Evolutionary conservation across 2,888 invertebrate genomes (phyloP).

Genomic region (Embidobia sp.): DNA sequence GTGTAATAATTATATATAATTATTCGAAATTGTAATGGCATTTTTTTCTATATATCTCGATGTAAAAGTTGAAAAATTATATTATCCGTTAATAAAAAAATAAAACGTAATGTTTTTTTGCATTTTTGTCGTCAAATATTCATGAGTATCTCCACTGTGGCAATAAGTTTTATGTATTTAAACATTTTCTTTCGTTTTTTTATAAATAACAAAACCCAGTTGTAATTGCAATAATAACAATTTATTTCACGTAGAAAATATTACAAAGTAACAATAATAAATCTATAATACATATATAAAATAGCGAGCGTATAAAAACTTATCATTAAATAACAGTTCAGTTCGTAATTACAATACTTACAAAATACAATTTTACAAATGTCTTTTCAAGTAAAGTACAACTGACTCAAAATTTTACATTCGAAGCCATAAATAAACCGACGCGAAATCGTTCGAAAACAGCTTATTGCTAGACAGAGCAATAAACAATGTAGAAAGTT

Average conservation of each 20-base stretch:
- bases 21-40: background rate
- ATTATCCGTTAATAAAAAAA: conserved; percentile 35
- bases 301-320: conserved; percentile 9
- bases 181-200: too few relatives aligned
- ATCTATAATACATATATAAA: conserved; percentile 14
- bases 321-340: conserved; percentile 10
- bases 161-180: too few relatives aligned
- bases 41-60: conserved; percentile 28
- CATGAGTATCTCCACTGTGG: too few relatives aligned
- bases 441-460: too few relatives aligned
- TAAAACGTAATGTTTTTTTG: too few relatives aligned
- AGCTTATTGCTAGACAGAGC: too few relatives aligned
- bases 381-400: background rate
- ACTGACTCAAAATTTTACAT: too few relatives aligned
- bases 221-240: conserved; percentile 10
- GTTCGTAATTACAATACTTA: conserved; percentile 11
- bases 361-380: conserved; percentile 5
- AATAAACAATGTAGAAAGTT: too few relatives aligned
- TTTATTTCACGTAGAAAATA: conserved; percentile 12
- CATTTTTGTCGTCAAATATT: too few relatives aligned
- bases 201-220: background rate
- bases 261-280: conserved; percentile 12
- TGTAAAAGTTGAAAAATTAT: conserved; percentile 29
- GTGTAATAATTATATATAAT: background rate
- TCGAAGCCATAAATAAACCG: too few relatives aligned